Evolutionary conservation across 2,113 vertebrate genomes (phyloP), one percentile per base, ranked within the genome.

Genomic region (Ammospiza caudacuta): DNA sequence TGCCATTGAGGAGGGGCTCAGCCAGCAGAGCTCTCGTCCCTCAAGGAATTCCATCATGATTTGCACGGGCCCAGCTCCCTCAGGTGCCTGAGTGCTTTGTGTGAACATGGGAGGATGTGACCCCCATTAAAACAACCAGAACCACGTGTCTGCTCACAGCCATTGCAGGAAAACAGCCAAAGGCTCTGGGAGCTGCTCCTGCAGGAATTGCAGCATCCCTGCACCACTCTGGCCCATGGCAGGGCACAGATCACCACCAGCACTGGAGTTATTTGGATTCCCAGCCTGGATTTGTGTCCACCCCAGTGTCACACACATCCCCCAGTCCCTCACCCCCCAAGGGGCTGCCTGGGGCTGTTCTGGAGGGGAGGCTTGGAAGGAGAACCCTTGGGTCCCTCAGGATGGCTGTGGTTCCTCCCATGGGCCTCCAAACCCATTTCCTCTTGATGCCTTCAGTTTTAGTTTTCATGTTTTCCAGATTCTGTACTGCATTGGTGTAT

Each of bases 401-500:
- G 37, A 24, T 13, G 43, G 74, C 29, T 2, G 1, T 22, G 33
- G 44, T 5, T 37, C 74, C 31, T 59, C 20, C 35, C 25, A 4
- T 2, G 9, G 39, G 21, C 23, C 39, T 54, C 39, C 29, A 47
- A 28, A 14, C 43, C 28, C 2, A 12, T 1, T 8, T 31, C 47
- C 47, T 14, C 35, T 27, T 61, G 35, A 19, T 18, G 16, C 59
- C 35, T 39, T 1, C 2, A 61, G 59, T 62, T 39, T 61, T 0
- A 19, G 35, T 3, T 39, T 61, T 28, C 35, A 19, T 27, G 11
- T 39, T 18, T 61, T 28, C 35, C 24, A 19, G 24, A 39, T 0
- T 61, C 35, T 61, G 35, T 12, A 4, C 35, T 39, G 35, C 35
- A 37, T 37, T 61, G 0, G 35, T 12, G 0, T 1, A 9, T 18